Evolutionary conservation across 2,888 invertebrate genomes (phyloP).

Genomic region (Dione vanillae): DNA sequence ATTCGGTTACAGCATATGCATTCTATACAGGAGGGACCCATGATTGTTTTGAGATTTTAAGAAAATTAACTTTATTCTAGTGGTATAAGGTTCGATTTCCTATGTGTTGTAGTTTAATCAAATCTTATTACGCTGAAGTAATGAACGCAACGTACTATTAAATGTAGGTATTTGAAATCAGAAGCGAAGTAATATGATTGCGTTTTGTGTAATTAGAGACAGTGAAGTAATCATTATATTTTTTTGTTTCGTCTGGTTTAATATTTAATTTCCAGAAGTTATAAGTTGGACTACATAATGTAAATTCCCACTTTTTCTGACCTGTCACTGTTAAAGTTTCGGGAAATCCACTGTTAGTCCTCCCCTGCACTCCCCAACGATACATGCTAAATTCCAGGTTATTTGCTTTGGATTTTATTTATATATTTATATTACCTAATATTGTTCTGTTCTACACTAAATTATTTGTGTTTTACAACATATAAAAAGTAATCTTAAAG

Average conservation of each 20-base stretch:
- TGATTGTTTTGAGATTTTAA: background rate
- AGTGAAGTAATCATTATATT: too few species aligned
- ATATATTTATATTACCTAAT: too few species aligned
- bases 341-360: too few species aligned
- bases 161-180: constrained; percentile 23
- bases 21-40: constrained; percentile 14
- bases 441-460: too few species aligned
- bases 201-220: background rate
- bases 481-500: too few species aligned
- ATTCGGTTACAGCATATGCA: constrained; percentile 13
- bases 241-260: background rate
- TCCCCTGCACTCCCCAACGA: too few species aligned
- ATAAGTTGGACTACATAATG: too few species aligned
- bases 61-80: background rate
- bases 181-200: background rate
- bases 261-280: background rate
- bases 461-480: too few species aligned
- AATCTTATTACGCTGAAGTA: constrained; percentile 35
- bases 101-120: constrained; percentile 32
- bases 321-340: too few species aligned
- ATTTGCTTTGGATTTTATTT: too few species aligned
- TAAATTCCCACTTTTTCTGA: too few species aligned
- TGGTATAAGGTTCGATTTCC: background rate
- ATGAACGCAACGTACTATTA: constrained; percentile 38
- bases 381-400: too few species aligned